Evolutionary conservation across 2,888 invertebrate genomes (phyloP), one percentile per base, ranked within the genome.

Genomic region (Nipponacmea schrenckii): DNA sequence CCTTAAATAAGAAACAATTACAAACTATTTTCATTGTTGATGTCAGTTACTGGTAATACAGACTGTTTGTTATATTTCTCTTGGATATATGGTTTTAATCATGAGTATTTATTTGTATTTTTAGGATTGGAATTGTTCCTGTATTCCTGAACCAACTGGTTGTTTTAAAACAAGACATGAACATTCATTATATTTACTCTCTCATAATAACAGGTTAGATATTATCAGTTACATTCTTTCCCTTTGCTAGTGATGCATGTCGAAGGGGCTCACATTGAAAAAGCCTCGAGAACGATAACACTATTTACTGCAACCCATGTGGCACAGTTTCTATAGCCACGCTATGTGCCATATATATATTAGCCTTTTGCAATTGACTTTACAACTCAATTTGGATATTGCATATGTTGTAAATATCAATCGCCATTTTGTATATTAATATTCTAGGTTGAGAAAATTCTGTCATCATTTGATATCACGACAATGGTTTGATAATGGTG

Each of bases 401-500:
- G n/a, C n/a, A n/a, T n/a, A n/a, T 15, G 12, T 68, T 3, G 20
- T 50, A 62, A 3, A 31, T 0, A 24, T 27, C 24, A 50, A 20
- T 50, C 27, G 10, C 39, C 10, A 10, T 39, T 39, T 39, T 39
- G 39, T 39, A 39, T 10, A n/a, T n/a, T n/a, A n/a, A n/a, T n/a
- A 26, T 80, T 79, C 26, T 77, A 83, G 84, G 50, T 62, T 89
- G 1, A 80, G 87, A 45, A 81, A 78, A 24, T 68, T 83, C 8
- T 85, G 86, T 66, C 84, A 84, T 67, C 80, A 83, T 67, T 73
- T 87, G 62, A 84, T 87, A 56, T 80, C 83, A 17, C 93, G 96
- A 86, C 94, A 95, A 86, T 97, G 96, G 95, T 99, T 99, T 90
- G 99, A 99, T 91, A 98, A 98, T 89, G 93, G 94, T 62, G 94